These are phyloP conservation scores for Baryphthengus martii DNA, from an alignment of 2,113 vertebrate species.

Conservation along the genomic window DNA sequence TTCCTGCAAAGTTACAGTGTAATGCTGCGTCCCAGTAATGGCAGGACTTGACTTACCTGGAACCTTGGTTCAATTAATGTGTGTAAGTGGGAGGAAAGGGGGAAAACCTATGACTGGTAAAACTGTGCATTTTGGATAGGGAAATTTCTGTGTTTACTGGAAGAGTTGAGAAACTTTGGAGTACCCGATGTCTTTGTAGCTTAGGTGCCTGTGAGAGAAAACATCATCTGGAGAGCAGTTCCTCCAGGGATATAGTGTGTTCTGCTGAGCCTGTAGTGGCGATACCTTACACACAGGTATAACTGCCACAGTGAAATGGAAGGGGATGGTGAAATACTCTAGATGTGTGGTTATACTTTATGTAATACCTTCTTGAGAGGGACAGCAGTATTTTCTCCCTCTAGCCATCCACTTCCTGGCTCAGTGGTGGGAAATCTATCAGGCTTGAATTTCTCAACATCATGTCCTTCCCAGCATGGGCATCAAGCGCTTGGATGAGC, in stretches of 20 bases:
- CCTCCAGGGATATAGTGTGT: not conserved
- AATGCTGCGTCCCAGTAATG: not conserved
- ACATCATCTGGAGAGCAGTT: not conserved
- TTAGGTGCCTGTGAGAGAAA: not conserved
- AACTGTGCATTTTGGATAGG: not conserved
- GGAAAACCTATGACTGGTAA: not conserved
- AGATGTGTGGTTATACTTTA: not conserved
- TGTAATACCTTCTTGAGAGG: slow-evolving; percentile 5
- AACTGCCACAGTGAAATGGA: not conserved
- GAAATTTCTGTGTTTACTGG: not conserved
- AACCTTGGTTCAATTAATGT: not conserved
- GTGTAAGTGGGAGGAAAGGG: not conserved
- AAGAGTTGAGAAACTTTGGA: not conserved
- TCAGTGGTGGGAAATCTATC: slow-evolving; percentile 7
- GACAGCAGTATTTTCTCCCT: not conserved
- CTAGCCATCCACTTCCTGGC: not conserved
- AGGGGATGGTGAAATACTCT: not conserved
- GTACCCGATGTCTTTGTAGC: not conserved
- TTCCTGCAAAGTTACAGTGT: not conserved
- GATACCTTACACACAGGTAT: not conserved
- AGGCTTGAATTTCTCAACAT: slow-evolving; percentile 37
- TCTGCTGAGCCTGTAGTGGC: not conserved
- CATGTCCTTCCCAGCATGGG: not conserved
- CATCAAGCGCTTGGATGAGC: slow-evolving; percentile 35
- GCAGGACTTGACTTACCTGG: not conserved